Base-by-base conservation (phyloP, 2,888 invertebrate genomes). In the Cataglyphis livida region DNA sequence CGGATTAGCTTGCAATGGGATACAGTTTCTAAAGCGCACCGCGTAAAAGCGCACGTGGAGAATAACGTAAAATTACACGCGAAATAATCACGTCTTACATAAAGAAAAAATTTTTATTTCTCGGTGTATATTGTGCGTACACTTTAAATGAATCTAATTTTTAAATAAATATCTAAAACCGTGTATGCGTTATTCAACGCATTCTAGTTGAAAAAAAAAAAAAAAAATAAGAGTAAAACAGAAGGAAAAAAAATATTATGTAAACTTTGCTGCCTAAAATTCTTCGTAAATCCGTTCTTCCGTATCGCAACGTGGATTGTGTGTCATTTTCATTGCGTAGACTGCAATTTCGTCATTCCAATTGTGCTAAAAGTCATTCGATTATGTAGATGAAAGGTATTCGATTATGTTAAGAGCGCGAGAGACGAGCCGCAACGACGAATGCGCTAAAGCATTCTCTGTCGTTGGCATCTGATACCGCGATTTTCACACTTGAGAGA, bases 301-400 rank as follows among this genome's bases (percentile, higher is more conserved):
- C 18, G 61, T n/a, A 32, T 61, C 18, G 32, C 28, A 18, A 3
- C 7, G 59, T 15, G 18, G 21, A 25, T 44, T 32, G 9, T 7
- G 41, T 12, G 41, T 32, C 18, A 32, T 5, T 18, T 12, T 3
- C 66, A 32, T 0, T 10, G 18, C 18, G 41, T 25, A 68, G 32
- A 21, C 25, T 32, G 12, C n/a, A 12, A 66, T 9, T 21, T 68
- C 21, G 12, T 51, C 48, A 25, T 68, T 25, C 25, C 44, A 35
- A 44, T 68, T 78, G 12, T 12, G 32, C 12, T 57, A n/a, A 57
- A 78, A 41, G 32, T 41, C 21, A 44, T 70, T 35, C 54, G 51
- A 78, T 78, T 78, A 78, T 78, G 78, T 44, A 78, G 32, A 78
- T 44, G 78, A 68, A 51, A 51, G 48, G n/a, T 51, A 51, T 51